phyloP scores from a whole-genome alignment of 2,113 vertebrate species.

The Cyanocitta stelleri region DNA sequence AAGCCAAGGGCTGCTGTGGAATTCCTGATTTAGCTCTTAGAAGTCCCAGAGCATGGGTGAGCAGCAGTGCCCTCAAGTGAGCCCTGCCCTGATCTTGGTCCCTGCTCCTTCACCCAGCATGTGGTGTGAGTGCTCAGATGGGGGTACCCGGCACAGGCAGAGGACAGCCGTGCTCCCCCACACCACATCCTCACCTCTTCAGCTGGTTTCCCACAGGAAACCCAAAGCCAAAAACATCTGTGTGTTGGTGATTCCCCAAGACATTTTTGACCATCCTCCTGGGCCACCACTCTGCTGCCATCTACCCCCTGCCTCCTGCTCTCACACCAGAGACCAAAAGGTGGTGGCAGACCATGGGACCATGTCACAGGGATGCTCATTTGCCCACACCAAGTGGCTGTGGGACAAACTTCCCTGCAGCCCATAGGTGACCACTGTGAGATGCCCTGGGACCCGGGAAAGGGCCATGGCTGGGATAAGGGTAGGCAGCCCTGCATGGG shows the following conservation, averaged over 20 bases:
- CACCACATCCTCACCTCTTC: neutral
- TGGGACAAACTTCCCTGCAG: rapidly evolving
- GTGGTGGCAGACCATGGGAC: neutral
- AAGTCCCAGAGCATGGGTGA: neutral
- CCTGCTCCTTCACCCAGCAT: rapidly evolving
- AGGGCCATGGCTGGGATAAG: rapidly evolving
- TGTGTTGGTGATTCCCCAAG: too few species aligned
- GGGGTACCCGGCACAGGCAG: rapidly evolving
- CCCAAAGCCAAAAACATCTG: neutral
- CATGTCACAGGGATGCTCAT: rapidly evolving
- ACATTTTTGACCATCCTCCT: neutral
- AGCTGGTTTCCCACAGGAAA: neutral
- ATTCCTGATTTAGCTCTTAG: neutral
- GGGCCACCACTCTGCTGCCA: neutral
- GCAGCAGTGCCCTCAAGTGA: neutral
- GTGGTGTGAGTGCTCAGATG: rapidly evolving
- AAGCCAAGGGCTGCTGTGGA: neutral
- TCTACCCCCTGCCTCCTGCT: neutral
- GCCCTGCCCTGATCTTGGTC: neutral
- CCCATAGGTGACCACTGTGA: rapidly evolving
- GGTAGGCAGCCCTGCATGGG: rapidly evolving
- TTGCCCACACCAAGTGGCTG: rapidly evolving
- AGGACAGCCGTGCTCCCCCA: rapidly evolving
- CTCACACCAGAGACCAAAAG: rapidly evolving
- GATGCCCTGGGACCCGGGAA: neutral